Evolutionary conservation across 2,888 invertebrate species (phyloP).

Genomic region (Labia minor): DNA sequence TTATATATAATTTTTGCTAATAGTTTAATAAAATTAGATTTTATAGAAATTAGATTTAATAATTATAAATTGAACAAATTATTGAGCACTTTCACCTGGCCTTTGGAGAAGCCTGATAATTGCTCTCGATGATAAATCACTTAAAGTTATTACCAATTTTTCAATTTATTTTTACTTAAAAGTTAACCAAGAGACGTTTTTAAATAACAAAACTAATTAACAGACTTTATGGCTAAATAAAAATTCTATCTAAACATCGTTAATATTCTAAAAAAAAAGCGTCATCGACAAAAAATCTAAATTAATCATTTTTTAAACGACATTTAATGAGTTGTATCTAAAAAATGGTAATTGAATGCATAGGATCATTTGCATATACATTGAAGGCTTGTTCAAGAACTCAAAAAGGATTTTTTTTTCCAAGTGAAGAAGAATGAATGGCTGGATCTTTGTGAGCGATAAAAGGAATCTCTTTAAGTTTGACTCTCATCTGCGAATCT

Average conservation of each 20-base stretch:
- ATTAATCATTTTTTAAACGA: conserved; percentile 13
- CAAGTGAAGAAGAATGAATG: no score
- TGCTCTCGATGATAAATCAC: neutral
- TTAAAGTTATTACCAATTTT: neutral
- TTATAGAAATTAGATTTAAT: no score
- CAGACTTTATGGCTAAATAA: neutral
- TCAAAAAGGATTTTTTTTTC: neutral
- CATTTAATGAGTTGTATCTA: conserved; percentile 13
- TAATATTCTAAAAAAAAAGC: neutral
- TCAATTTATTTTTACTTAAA: neutral
- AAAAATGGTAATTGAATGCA: conserved; percentile 13
- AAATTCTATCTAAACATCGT: conserved; percentile 13
- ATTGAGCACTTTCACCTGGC: no score
- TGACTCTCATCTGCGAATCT: no score
- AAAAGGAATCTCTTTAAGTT: no score
- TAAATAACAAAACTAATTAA: conserved; percentile 13
- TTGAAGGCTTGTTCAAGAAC: conserved; percentile 1
- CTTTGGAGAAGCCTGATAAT: no score
- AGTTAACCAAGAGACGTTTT: neutral
- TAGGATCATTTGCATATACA: conserved; percentile 1
- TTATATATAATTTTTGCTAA: no score
- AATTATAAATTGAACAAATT: no score
- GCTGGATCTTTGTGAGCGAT: no score
- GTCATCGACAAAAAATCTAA: neutral
- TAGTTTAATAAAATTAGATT: no score